Evolutionary conservation across 2,888 invertebrate species (phyloP).

Genomic region (Ernsta delagoae): DNA sequence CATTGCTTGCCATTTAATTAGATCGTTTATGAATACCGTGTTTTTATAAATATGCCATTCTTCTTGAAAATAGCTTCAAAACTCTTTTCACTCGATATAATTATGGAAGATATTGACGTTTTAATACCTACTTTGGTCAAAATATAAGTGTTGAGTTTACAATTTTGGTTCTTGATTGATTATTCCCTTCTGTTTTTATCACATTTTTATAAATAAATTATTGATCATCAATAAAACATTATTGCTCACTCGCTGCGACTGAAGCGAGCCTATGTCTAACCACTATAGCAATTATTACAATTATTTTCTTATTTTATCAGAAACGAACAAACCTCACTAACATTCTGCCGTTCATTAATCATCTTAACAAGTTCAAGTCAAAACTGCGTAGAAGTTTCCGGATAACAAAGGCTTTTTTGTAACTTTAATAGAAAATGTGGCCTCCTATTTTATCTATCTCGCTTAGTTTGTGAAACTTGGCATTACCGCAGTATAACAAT

Average conservation of each 20-base stretch:
- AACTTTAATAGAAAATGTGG: conserved; percentile 19
- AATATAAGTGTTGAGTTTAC: no score
- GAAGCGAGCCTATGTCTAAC: no score
- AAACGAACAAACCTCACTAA: not conserved
- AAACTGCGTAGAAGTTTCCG: not conserved
- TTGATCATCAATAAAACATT: no score
- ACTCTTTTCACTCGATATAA: not conserved
- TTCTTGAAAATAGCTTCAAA: not conserved
- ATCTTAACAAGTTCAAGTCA: not conserved
- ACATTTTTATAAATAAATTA: no score
- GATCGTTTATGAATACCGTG: not conserved
- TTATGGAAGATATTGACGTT: not conserved
- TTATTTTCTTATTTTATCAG: no score
- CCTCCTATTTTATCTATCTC: conserved; percentile 8
- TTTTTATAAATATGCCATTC: not conserved
- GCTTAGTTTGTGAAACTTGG: conserved; percentile 10
- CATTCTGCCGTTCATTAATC: conserved; percentile 3
- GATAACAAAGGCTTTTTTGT: conserved; percentile 15
- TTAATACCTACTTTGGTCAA: not conserved
- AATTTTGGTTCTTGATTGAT: no score
- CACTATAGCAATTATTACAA: no score
- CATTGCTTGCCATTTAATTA: conserved; percentile 3
- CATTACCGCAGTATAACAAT: conserved; percentile 10
- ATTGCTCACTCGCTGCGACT: no score
- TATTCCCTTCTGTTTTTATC: no score